These are phyloP conservation scores for Theristicus caerulescens DNA, from an alignment of 2,113 vertebrate species.

Conservation along the genomic window DNA sequence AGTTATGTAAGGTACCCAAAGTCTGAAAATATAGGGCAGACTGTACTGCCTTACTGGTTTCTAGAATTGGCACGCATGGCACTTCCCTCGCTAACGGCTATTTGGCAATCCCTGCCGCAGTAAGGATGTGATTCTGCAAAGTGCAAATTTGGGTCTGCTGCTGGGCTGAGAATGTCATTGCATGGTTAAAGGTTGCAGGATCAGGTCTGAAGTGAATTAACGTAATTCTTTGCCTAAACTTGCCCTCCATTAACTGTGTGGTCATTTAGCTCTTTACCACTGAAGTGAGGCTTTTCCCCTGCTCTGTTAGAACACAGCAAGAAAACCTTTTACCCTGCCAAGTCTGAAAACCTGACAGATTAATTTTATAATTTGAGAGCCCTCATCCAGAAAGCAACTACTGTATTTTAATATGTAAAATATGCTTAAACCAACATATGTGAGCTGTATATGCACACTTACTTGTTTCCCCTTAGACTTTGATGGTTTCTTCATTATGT, in stretches of 20 bases:
- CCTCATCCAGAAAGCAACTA: background rate
- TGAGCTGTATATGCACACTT: background rate
- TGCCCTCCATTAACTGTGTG: conserved; percentile 1
- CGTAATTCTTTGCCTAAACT: background rate
- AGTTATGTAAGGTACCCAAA: conserved; percentile 17
- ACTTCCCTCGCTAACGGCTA: background rate
- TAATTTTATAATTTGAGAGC: background rate
- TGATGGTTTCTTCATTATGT: background rate
- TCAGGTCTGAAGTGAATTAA: conserved; percentile 5
- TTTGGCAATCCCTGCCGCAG: background rate
- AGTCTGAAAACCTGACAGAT: background rate
- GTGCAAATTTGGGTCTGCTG: background rate
- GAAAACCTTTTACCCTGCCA: background rate
- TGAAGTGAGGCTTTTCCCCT: background rate
- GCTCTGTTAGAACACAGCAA: background rate
- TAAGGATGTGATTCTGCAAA: conserved; percentile 21
- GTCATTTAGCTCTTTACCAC: conserved; percentile 3
- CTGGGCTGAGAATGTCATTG: background rate
- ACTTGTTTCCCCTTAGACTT: background rate
- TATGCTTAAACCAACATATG: background rate
- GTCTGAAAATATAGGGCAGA: conserved; percentile 17
- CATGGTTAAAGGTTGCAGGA: background rate
- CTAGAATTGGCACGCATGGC: conserved; percentile 24
- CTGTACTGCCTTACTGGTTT: background rate
- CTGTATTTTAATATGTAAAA: background rate